Percentiles rank a stretch among this genome's conserved stretches.
phyloP scores from a whole-genome alignment of 2,797 vertebrate genomes.

The Ficedula albicollis region DNA sequence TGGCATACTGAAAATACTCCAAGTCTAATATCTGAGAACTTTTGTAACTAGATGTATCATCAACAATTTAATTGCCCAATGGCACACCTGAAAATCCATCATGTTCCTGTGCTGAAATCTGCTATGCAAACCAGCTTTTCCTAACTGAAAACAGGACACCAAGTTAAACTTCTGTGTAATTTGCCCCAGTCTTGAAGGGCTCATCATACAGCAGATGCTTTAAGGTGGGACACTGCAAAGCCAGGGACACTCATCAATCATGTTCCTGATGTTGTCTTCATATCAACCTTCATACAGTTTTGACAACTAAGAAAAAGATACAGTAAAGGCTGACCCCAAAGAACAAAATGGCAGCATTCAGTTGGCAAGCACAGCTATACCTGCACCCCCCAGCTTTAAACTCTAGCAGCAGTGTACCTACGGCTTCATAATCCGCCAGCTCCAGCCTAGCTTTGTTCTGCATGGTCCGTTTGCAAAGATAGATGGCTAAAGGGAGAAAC shows the following conservation, averaged over 20 bases:
- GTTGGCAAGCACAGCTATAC: not conserved
- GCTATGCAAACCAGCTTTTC: not conserved
- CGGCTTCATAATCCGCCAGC: constrained; percentile 94
- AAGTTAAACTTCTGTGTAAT: not conserved
- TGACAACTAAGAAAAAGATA: not conserved
- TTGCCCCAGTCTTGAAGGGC: not conserved
- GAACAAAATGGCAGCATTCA: not conserved
- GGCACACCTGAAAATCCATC: not conserved
- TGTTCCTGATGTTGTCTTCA: not conserved
- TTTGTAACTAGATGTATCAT: not conserved
- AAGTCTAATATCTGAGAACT: not conserved
- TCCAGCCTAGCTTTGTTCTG: constrained; percentile 97
- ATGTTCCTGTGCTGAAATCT: not conserved
- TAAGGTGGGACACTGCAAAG: not conserved
- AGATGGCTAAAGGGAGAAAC: constrained; percentile 85
- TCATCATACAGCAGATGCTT: not conserved
- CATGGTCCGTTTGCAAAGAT: constrained; percentile 98
- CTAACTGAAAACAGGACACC: not conserved
- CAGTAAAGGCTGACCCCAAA: not conserved
- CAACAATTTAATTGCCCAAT: not conserved
- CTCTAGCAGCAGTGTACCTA: constrained; percentile 81
- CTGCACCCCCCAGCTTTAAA: not conserved
- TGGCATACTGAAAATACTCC: not conserved
- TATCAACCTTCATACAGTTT: not conserved
- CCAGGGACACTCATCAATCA: not conserved